phyloP scores from a whole-genome alignment of 1,140 invertebrate species.

The Sycophaga agraensis region DNA sequence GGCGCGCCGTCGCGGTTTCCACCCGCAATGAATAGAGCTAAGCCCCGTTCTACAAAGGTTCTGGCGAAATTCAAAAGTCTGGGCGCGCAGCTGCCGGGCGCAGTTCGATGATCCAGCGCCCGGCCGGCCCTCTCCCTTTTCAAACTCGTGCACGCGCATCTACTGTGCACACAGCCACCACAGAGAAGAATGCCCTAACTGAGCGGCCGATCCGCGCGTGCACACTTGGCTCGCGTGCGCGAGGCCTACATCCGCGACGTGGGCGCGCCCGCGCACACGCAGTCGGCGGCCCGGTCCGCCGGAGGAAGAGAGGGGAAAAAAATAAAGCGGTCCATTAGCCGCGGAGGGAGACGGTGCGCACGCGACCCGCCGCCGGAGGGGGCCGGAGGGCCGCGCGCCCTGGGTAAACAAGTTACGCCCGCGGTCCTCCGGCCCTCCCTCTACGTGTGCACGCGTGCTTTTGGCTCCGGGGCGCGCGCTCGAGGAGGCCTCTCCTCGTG shows the following conservation, averaged over 20 bases:
- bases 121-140: no score
- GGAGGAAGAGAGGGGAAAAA: conserved; percentile 40
- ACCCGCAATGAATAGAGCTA: conserved; percentile 4
- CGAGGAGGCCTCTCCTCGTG: conserved; percentile 33
- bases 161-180: no score
- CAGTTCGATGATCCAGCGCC: conserved; percentile 15
- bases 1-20: not conserved
- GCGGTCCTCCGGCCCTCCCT: not conserved
- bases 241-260: no score
- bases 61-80: conserved; percentile 5
- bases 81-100: conserved; percentile 30
- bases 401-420: conserved; percentile 51
- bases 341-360: conserved; percentile 30
- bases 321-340: conserved; percentile 36
- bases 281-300: not conserved
- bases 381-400: conserved; percentile 19
- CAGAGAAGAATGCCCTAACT: no score
- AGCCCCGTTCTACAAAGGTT: not conserved
- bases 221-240: no score
- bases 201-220: no score
- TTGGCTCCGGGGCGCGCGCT: not conserved
- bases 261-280: not conserved
- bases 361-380: conserved; percentile 36
- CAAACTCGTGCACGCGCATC: no score
- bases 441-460: conserved; percentile 27